Evolutionary conservation across 2,113 vertebrate genomes (phyloP).

Genomic region (Terrapene triunguis): DNA sequence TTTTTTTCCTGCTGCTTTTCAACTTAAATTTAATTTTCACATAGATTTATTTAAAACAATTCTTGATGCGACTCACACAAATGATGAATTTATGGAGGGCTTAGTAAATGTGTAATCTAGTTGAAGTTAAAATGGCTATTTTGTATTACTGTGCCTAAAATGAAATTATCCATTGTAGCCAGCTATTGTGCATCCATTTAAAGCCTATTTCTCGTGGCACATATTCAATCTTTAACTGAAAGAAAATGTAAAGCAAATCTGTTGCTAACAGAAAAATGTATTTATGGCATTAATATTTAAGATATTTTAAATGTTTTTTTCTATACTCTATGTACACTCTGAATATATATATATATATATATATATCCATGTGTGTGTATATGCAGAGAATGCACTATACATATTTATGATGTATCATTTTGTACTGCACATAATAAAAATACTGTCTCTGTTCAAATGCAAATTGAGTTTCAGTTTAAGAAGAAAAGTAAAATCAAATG

Average conservation of each 20-base stretch:
- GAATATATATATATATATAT: neutral
- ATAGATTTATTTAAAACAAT: constrained; percentile 75
- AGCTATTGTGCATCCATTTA: constrained; percentile 27
- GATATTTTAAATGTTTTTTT: constrained; percentile 35
- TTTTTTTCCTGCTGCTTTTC: constrained; percentile 67
- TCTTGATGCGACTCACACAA: constrained; percentile 55
- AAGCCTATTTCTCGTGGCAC: constrained; percentile 30
- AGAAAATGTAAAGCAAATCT: constrained; percentile 29
- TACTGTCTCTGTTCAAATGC: constrained; percentile 6
- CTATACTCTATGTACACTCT: neutral
- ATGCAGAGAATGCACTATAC: neutral
- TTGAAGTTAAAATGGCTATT: constrained; percentile 65
- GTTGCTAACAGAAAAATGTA: constrained; percentile 3
- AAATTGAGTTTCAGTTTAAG: constrained; percentile 45
- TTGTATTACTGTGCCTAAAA: constrained; percentile 55
- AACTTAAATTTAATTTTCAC: constrained; percentile 77
- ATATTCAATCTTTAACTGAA: constrained; percentile 29
- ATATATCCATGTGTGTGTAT: neutral
- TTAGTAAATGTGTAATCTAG: constrained; percentile 64
- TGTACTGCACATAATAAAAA: neutral
- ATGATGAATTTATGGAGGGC: constrained; percentile 76
- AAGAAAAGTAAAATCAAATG: constrained; percentile 50
- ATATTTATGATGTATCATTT: neutral
- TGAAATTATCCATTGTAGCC: constrained; percentile 64
- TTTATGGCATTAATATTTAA: constrained; percentile 20